Conservation (phyloP, 1,140 invertebrate species). For the Magallana angulata region DNA sequence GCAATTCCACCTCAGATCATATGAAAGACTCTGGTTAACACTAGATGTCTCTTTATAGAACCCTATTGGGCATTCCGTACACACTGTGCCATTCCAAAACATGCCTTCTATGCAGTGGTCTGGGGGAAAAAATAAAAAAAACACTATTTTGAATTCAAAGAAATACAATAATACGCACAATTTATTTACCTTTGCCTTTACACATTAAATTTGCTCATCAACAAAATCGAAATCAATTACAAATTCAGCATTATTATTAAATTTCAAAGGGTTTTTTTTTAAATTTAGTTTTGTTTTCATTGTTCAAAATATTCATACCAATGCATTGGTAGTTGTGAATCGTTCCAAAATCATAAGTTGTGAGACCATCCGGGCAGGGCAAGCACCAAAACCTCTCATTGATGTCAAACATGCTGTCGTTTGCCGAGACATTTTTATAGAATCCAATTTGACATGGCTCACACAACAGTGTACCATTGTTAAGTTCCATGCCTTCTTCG, state of each 20-base stretch:
- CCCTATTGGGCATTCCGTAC: neutral
- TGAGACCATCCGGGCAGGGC: neutral
- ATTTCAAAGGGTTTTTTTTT: too few species aligned
- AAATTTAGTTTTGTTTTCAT: too few species aligned
- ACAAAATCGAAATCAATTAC: too few species aligned
- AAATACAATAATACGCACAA: too few species aligned
- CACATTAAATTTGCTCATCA: too few species aligned
- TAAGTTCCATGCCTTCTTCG: neutral
- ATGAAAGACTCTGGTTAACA: neutral
- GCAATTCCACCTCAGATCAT: neutral
- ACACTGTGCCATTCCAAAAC: neutral
- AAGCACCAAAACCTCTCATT: neutral
- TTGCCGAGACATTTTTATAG: slow-evolving; percentile 2
- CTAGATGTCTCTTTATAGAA: neutral
- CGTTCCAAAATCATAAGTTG: neutral
- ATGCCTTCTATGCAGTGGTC: neutral
- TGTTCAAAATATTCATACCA: neutral
- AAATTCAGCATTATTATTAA: too few species aligned
- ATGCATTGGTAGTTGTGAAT: neutral
- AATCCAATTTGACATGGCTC: neutral
- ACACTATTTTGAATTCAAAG: too few species aligned
- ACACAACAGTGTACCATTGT: neutral
- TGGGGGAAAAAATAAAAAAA: neutral
- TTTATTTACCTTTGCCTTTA: too few species aligned
- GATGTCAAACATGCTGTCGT: neutral